phyloP scores from a whole-genome alignment of 2,113 vertebrate species.

The Chlorodrepanis virens region DNA sequence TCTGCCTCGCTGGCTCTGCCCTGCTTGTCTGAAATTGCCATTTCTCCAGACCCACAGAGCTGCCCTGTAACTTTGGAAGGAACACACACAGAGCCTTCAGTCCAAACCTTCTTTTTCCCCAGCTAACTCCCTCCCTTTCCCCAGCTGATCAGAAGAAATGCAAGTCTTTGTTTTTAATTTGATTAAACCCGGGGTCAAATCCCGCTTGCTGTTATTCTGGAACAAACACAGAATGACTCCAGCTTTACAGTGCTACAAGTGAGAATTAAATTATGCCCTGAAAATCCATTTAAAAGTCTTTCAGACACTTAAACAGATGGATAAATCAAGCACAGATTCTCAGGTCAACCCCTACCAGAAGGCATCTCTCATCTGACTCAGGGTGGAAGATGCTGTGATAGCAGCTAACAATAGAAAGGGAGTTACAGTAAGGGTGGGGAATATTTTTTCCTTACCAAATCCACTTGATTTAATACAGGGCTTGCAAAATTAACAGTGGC shows the following conservation, averaged over 20 bases:
- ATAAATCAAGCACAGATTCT: slow-evolving; percentile 54
- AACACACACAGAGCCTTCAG: accelerated
- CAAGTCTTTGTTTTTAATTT: not conserved
- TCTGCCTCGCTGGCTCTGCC: not conserved
- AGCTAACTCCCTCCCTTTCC: not conserved
- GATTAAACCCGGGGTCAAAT: not conserved
- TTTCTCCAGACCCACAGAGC: not conserved
- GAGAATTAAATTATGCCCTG: slow-evolving; percentile 37
- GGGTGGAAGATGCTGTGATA: slow-evolving; percentile 43
- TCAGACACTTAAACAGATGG: slow-evolving; percentile 63
- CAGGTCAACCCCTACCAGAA: slow-evolving; percentile 65
- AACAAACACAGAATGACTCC: not conserved
- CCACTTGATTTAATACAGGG: slow-evolving; percentile 72
- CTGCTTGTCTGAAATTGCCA: not conserved
- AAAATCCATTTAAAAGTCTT: slow-evolving; percentile 63
- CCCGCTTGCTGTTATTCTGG: not conserved
- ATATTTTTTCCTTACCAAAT: slow-evolving; percentile 49
- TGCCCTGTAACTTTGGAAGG: not conserved
- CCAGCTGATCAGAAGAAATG: not conserved
- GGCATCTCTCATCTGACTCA: slow-evolving; percentile 70
- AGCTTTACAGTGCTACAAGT: not conserved
- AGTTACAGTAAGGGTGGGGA: slow-evolving; percentile 26
- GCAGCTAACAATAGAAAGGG: slow-evolving; percentile 56
- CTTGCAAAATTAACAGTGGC: slow-evolving; percentile 70
- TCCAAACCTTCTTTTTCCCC: not conserved